Conservation (phyloP, 2,113 vertebrate species). For the Lynx canadensis region DNA sequence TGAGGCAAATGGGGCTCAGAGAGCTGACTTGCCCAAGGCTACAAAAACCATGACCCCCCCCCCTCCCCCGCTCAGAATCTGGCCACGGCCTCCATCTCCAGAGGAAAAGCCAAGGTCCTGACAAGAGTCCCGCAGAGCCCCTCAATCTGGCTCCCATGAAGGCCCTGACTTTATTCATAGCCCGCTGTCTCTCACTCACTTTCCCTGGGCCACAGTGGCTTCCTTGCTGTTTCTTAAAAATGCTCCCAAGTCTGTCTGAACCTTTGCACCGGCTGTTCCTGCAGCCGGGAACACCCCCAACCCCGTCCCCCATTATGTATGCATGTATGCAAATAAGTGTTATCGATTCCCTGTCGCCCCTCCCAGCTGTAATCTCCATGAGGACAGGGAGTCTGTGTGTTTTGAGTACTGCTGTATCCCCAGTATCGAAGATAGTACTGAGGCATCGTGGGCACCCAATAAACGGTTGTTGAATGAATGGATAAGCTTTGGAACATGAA, state of each 20-base stretch:
- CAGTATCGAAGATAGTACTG: neutral
- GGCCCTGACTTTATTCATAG: neutral
- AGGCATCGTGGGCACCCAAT: neutral
- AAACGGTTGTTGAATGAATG: neutral
- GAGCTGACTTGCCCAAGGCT: neutral
- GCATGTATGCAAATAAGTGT: neutral
- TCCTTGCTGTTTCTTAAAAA: neutral
- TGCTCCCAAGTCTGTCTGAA: neutral
- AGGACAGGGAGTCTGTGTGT: neutral
- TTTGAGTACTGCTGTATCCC: neutral
- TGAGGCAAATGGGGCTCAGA: neutral
- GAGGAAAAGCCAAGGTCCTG: neutral
- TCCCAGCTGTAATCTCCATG: neutral
- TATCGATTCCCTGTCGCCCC: neutral
- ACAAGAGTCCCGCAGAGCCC: accelerated
- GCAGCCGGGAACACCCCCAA: neutral
- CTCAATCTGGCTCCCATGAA: neutral
- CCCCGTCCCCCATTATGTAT: neutral
- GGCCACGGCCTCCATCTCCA: neutral
- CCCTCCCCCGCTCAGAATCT: neutral
- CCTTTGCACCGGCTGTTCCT: neutral
- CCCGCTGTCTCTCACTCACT: neutral
- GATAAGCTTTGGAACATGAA: neutral
- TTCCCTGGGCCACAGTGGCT: neutral
- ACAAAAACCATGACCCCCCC: neutral